Conservation (phyloP, 2,797 vertebrate genomes). For the Nasua narica region DNA sequence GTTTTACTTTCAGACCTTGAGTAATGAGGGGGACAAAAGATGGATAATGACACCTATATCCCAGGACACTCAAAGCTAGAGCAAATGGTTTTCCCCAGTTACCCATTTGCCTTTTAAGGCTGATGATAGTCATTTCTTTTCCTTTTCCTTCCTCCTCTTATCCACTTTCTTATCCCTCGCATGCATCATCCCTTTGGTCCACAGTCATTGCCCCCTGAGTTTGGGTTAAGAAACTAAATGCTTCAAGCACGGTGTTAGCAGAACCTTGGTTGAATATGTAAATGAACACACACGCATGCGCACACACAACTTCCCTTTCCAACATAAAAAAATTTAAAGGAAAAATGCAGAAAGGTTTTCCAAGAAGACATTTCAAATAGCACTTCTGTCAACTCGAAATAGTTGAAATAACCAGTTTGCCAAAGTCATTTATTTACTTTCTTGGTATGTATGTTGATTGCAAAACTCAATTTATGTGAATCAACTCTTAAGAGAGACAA, state of each 20-base stretch:
- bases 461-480: constrained; percentile 38
- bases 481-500: constrained; percentile 32
- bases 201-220: not conserved
- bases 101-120: constrained; percentile 43
- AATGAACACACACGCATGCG: not conserved
- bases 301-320: not conserved
- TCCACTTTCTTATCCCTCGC: constrained; percentile 1
- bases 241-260: constrained; percentile 21
- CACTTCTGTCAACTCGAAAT: constrained; percentile 33
- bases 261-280: constrained; percentile 26
- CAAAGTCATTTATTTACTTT: constrained; percentile 41
- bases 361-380: constrained; percentile 21
- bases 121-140: constrained; percentile 40
- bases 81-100: constrained; percentile 13
- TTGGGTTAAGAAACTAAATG: constrained; percentile 44
- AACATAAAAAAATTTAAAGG: constrained; percentile 14
- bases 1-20: constrained; percentile 44
- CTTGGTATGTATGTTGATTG: constrained; percentile 30
- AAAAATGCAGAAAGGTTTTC: constrained; percentile 31
- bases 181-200: not conserved
- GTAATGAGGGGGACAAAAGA: not conserved
- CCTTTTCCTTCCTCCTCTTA: constrained; percentile 47
- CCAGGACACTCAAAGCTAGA: constrained; percentile 18
- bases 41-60: constrained; percentile 29
- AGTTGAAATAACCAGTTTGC: constrained; percentile 15